Percentiles rank a stretch among this genome's conserved stretches.
Conservation (phyloP, 2,888 invertebrate genomes). For the Tipula confusa region DNA sequence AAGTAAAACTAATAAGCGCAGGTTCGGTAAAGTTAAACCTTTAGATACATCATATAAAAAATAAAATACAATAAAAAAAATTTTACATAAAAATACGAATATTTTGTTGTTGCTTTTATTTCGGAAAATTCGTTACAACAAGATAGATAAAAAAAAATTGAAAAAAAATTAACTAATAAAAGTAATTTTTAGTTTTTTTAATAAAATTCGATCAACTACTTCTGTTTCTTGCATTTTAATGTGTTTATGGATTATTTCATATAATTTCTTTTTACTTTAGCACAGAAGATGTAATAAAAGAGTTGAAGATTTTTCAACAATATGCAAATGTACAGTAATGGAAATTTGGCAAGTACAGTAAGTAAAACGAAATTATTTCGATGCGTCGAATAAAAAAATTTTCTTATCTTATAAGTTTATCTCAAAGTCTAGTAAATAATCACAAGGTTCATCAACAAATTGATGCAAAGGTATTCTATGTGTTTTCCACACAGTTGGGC, state of each 20-base stretch:
- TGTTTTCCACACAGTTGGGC: no score
- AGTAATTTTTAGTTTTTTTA: background rate
- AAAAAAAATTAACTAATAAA: background rate
- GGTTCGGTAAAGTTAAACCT: background rate
- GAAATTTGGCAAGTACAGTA: no score
- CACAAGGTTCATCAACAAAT: no score
- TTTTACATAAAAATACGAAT: background rate
- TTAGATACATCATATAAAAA: background rate
- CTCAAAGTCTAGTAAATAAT: no score
- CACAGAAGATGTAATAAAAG: background rate
- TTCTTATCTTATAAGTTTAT: no score
- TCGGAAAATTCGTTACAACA: background rate
- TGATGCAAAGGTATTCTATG: no score
- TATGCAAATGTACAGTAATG: background rate
- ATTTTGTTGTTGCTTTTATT: background rate
- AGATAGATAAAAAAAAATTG: background rate
- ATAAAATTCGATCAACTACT: slow-evolving; percentile 25
- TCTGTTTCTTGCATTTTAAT: slow-evolving; percentile 12
- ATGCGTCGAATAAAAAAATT: no score
- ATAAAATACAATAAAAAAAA: background rate
- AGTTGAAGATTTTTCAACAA: background rate
- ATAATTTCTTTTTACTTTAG: background rate
- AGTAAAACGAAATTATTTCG: no score
- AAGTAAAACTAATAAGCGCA: slow-evolving; percentile 20
- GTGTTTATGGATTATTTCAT: slow-evolving; percentile 25